Evolutionary conservation across 2,797 vertebrate genomes (phyloP), one percentile per base, ranked within the genome.

Genomic region (Protosalanx chinensis): DNA sequence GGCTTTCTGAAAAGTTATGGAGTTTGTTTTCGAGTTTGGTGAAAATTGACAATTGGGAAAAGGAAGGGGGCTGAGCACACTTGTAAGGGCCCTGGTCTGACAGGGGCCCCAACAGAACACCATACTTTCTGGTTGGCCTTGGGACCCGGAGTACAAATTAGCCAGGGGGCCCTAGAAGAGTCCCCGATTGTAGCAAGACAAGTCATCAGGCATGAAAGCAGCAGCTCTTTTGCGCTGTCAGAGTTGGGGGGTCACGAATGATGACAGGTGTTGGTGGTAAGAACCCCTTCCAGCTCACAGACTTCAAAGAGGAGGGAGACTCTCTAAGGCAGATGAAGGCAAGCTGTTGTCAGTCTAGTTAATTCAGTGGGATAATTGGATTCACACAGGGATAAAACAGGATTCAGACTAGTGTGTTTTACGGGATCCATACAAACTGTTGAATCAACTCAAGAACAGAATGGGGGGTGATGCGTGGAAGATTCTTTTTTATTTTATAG

Each of bases 211-310:
- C 12, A 16, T 1, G 46, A 35, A 53, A 58, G 32, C 58, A 32
- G 49, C 32, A 49, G 23, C 20, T 69, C n/a, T 49, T 53, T 51
- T 8, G 59, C 10, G 18, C 58, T 37, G 18, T 49, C 66, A 77
- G 68, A 70, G 67, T 2, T 72, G 60, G 78, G 68, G 59, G 37
- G 60, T 72, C 76, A 74, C 78, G 80, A 51, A 41, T 65, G 77
- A 74, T 79, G 81, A 82, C 82, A 85, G 79, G 81, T 83, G 84
- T 81, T 64, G 84, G 79, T 76, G 73, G 73, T 62, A 46, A 71
- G 64, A 46, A 73, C 62, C 49, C 60, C 59, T 1, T 59, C 67
- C 46, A 23, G 67, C 71, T 71, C 56, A 67, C 70, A 53, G 73
- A 30, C 68, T 76, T 76, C 76, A 79, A 74, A 77, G 71, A 66